phyloP scores from a whole-genome alignment of 2,113 vertebrate species.

The Elgaria multicarinata region DNA sequence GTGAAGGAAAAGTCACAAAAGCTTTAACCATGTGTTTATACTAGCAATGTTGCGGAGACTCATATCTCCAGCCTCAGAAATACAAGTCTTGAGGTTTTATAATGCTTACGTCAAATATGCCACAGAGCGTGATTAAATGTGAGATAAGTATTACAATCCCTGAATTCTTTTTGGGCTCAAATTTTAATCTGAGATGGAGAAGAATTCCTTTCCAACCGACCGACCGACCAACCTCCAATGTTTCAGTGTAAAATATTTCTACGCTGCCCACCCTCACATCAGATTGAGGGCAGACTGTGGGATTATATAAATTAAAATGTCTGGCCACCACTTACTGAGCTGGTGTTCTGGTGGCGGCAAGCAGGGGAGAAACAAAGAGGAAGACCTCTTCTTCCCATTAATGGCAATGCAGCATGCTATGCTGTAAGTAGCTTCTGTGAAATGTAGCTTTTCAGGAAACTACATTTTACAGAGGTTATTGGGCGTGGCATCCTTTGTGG shows the following conservation, averaged over 20 bases:
- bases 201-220: not conserved
- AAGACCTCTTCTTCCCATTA: not conserved
- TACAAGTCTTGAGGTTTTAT: not conserved
- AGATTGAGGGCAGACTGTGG: not conserved
- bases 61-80: not conserved
- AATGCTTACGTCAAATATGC: not conserved
- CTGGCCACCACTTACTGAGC: not conserved
- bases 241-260: not conserved
- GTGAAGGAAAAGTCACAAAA: not conserved
- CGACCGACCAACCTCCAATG: not conserved
- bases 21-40: not conserved
- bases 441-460: not conserved
- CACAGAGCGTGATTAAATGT: not conserved
- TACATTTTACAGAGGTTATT: not conserved
- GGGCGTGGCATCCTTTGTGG: not conserved
- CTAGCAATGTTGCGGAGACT: no score
- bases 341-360: not conserved
- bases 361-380: no score
- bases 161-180: not conserved
- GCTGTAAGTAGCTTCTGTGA: not conserved
- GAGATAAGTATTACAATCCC: not conserved
- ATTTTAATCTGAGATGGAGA: not conserved
- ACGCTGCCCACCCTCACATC: not conserved
- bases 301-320: not conserved
- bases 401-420: not conserved